A percentile compares a stretch with the other conserved stretches of the same genome.
Evolutionary conservation across 1,140 invertebrate species (phyloP).

Genomic region (Drosophila pseudoananassae): DNA sequence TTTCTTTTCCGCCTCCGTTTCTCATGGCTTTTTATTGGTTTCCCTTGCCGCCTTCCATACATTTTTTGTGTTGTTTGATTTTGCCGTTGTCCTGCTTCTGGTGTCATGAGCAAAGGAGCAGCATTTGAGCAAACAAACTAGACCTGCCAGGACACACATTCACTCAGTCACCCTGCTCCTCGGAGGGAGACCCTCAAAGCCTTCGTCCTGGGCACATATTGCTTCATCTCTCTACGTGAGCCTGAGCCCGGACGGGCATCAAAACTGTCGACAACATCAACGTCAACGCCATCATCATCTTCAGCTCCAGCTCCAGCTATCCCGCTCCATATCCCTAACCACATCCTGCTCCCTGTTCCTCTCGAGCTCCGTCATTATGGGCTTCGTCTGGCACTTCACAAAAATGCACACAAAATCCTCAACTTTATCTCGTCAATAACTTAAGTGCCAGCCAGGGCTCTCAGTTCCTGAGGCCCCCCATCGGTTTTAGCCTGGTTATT

Average conservation of each 20-base stretch:
- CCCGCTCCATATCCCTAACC: slow-evolving; percentile 5
- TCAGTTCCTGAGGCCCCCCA: slow-evolving; percentile 12
- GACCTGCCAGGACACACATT: slow-evolving; percentile 61
- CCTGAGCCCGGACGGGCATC: slow-evolving; percentile 33
- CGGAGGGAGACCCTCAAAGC: slow-evolving; percentile 10
- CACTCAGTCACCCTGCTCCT: neutral
- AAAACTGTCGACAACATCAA: slow-evolving; percentile 51
- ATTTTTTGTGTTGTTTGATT: slow-evolving; percentile 41
- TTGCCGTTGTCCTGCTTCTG: slow-evolving; percentile 55
- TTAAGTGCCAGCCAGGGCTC: slow-evolving; percentile 54
- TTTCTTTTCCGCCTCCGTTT: slow-evolving; percentile 73
- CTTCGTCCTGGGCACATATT: slow-evolving; percentile 38
- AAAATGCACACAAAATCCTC: slow-evolving; percentile 81
- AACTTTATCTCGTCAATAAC: slow-evolving; percentile 82
- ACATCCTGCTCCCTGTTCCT: slow-evolving; percentile 16
- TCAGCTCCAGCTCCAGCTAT: slow-evolving; percentile 31
- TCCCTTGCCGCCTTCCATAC: slow-evolving; percentile 33
- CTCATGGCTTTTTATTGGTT: slow-evolving; percentile 77
- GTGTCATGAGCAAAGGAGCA: slow-evolving; percentile 80
- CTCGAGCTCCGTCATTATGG: slow-evolving; percentile 67
- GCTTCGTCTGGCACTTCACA: slow-evolving; percentile 73
- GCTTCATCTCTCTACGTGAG: slow-evolving; percentile 52
- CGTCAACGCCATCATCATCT: slow-evolving; percentile 44
- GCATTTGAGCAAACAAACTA: slow-evolving; percentile 79
- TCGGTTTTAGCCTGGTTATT: slow-evolving; percentile 32